These are phyloP conservation scores for Ctenochaetus hawaiiensis DNA, from an alignment of 2,797 vertebrate species.

Conservation along the genomic window DNA sequence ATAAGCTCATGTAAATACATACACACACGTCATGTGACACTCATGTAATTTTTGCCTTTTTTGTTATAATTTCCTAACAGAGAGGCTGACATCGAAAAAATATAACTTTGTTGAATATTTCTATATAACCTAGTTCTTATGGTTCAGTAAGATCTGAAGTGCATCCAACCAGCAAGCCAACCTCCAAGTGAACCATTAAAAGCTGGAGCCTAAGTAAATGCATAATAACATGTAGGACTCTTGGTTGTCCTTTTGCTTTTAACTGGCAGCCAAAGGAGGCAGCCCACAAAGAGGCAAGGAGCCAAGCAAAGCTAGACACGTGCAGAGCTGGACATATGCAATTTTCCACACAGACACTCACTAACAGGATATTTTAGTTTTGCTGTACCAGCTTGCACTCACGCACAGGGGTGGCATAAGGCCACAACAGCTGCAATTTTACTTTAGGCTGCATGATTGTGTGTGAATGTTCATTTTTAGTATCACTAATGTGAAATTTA, in stretches of 20 bases:
- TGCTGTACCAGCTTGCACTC: background rate
- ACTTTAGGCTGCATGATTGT: background rate
- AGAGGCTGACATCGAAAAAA: too few species aligned
- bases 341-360: slow-evolving; percentile 6
- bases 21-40: too few species aligned
- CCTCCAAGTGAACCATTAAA: slow-evolving; percentile 9
- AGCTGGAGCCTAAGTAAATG: slow-evolving; percentile 49
- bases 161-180: slow-evolving; percentile 12
- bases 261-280: slow-evolving; percentile 58
- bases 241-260: slow-evolving; percentile 49
- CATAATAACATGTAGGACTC: slow-evolving; percentile 52
- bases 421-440: background rate
- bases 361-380: slow-evolving; percentile 4
- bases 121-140: slow-evolving; percentile 11
- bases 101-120: too few species aligned
- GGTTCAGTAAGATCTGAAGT: background rate
- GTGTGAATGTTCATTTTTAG: slow-evolving; percentile 7
- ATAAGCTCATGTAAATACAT: background rate
- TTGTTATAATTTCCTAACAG: too few species aligned
- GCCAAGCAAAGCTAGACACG: slow-evolving; percentile 56
- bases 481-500: background rate
- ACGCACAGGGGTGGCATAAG: background rate
- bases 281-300: slow-evolving; percentile 44
- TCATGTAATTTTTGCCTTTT: too few species aligned
- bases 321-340: slow-evolving; percentile 40